Evolutionary conservation across 2,797 vertebrate genomes (phyloP).

Genomic region (Acipenser ruthenus): DNA sequence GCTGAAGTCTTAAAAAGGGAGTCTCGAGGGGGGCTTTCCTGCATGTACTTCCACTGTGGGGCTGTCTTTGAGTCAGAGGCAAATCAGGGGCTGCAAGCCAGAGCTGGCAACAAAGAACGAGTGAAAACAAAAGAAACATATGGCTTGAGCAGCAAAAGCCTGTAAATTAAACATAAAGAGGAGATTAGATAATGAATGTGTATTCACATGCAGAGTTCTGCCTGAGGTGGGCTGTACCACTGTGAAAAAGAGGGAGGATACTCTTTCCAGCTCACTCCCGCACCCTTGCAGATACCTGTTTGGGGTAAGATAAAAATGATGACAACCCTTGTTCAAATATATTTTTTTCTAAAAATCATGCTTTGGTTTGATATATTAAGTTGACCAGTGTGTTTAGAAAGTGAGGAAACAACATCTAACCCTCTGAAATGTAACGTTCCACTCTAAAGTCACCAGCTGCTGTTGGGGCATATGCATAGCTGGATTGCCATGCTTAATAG

Average conservation of each 20-base stretch:
- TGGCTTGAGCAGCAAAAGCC: constrained; percentile 67
- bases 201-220: constrained; percentile 57
- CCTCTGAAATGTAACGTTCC: constrained; percentile 8
- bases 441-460: constrained; percentile 51
- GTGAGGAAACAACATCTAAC: no score
- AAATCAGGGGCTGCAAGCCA: constrained; percentile 20
- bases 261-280: constrained; percentile 11
- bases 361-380: background rate
- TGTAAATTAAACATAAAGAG: constrained; percentile 85
- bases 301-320: constrained; percentile 9
- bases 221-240: constrained; percentile 44
- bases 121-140: constrained; percentile 73
- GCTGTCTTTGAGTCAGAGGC: constrained; percentile 12
- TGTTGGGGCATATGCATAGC: constrained; percentile 43
- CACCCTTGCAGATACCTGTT: constrained; percentile 13
- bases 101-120: constrained; percentile 35
- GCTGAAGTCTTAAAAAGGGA: constrained; percentile 5
- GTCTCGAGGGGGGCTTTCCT: constrained; percentile 8
- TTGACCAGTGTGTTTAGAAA: no score
- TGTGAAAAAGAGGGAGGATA: constrained; percentile 4
- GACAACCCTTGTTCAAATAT: background rate
- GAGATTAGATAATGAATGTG: constrained; percentile 83
- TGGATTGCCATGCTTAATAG: constrained; percentile 44
- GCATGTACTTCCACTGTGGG: constrained; percentile 14
- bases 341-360: background rate